Conservation (phyloP, 2,888 invertebrate species). For the Linnaemya vulpina region DNA sequence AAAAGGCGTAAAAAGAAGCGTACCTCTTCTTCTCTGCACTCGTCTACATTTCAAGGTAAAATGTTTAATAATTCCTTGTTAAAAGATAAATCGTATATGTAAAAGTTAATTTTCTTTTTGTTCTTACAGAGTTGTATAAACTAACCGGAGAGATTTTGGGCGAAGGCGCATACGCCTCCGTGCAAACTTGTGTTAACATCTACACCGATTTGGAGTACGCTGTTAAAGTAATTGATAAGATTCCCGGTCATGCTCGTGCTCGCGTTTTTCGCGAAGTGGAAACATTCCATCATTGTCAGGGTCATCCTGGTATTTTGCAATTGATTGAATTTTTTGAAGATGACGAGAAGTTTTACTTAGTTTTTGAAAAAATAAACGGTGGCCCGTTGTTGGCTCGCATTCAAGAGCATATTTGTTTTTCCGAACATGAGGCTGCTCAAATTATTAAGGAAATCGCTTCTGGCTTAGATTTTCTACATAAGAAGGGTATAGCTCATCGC, state of each 20-base stretch:
- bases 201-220: slow-evolving; percentile 97
- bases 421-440: slow-evolving; percentile 97
- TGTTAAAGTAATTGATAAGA: slow-evolving; percentile 98
- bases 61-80: neutral
- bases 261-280: slow-evolving; percentile 98
- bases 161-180: slow-evolving; percentile 98
- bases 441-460: slow-evolving; percentile 97
- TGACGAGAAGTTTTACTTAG: slow-evolving; percentile 97
- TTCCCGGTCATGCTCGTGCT: slow-evolving; percentile 95
- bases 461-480: slow-evolving; percentile 97
- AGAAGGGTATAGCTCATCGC: slow-evolving; percentile 95
- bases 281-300: slow-evolving; percentile 99
- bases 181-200: slow-evolving; percentile 95
- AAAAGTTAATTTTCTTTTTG: neutral
- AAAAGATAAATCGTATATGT: neutral
- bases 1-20: slow-evolving; percentile 95
- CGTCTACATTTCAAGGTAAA: slow-evolving; percentile 94
- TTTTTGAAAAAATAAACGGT: slow-evolving; percentile 98
- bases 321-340: slow-evolving; percentile 98
- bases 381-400: slow-evolving; percentile 97
- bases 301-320: slow-evolving; percentile 98
- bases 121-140: slow-evolving; percentile 93
- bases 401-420: slow-evolving; percentile 95
- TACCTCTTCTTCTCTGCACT: slow-evolving; percentile 93
- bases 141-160: slow-evolving; percentile 97